These are phyloP conservation scores for Pemphigus obesinymphae DNA, from an alignment of 1,140 invertebrate genomes.

Conservation along the genomic window DNA sequence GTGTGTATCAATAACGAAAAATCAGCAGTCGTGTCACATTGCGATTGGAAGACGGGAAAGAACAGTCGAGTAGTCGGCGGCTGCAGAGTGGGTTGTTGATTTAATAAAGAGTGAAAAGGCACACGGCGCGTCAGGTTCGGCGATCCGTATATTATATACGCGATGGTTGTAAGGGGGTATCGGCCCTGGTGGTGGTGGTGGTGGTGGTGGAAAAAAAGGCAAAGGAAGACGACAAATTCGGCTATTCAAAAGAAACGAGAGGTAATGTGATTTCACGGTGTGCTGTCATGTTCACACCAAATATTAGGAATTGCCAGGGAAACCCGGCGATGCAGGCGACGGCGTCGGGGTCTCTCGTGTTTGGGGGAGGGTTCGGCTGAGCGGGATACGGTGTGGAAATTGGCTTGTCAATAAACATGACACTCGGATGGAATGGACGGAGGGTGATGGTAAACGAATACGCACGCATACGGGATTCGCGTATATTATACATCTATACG, in stretches of 20 bases:
- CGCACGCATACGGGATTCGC: too few species aligned
- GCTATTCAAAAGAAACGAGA: slow-evolving; percentile 10
- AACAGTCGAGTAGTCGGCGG: slow-evolving; percentile 4
- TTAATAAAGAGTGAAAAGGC: slow-evolving; percentile 40
- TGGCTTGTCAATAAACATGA: slow-evolving; percentile 41
- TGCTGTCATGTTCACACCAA: slow-evolving; percentile 39
- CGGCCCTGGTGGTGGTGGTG: too few species aligned
- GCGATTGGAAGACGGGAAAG: not conserved
- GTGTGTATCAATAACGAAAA: not conserved
- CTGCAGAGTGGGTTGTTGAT: slow-evolving; percentile 31
- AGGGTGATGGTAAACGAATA: too few species aligned
- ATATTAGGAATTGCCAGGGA: slow-evolving; percentile 30
- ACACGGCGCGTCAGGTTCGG: slow-evolving; percentile 2
- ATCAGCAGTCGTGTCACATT: slow-evolving; percentile 39
- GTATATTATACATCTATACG: too few species aligned
- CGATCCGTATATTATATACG: not conserved
- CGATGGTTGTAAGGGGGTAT: not conserved
- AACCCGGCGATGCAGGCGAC: not conserved
- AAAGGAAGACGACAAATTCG: slow-evolving; percentile 7
- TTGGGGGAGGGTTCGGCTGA: not conserved
- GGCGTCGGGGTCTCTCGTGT: not conserved
- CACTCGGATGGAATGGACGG: not conserved
- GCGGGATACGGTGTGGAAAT: slow-evolving; percentile 24
- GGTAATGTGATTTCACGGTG: slow-evolving; percentile 40
- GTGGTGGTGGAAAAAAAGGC: not conserved